Conservation (phyloP, 2,888 invertebrate species). For the Diplazon laetatorius region DNA sequence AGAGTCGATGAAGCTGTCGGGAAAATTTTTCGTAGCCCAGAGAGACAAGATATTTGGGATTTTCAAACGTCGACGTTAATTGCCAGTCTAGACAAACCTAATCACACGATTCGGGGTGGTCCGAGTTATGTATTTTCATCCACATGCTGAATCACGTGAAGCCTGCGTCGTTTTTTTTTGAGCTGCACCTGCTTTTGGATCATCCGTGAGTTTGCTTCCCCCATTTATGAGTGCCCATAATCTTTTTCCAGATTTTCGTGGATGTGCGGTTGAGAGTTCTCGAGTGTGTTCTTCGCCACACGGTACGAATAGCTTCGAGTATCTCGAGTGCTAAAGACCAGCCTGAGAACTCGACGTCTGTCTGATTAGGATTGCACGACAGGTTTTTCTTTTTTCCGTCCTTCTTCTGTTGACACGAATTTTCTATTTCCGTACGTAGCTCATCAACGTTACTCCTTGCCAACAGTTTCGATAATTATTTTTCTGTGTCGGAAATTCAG, state of each 20-base stretch:
- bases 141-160: slow-evolving; percentile 2
- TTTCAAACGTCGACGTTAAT: slow-evolving; percentile 34
- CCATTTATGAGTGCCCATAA: slow-evolving; percentile 7
- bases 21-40: slow-evolving; percentile 8
- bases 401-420: not conserved
- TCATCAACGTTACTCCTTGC: not conserved
- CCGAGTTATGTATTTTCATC: slow-evolving; percentile 34
- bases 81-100: slow-evolving; percentile 52
- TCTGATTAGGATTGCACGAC: slow-evolving; percentile 25
- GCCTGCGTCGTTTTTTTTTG: not conserved
- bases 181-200: slow-evolving; percentile 49
- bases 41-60: slow-evolving; percentile 5
- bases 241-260: slow-evolving; percentile 41
- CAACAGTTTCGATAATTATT: not conserved
- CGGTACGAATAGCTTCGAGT: slow-evolving; percentile 27
- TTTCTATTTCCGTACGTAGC: not conserved
- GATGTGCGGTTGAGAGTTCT: slow-evolving; percentile 33
- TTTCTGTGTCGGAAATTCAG: too few relatives aligned
- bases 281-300: slow-evolving; percentile 19
- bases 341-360: slow-evolving; percentile 17
- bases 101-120: slow-evolving; percentile 45
- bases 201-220: slow-evolving; percentile 16
- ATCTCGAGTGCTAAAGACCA: slow-evolving; percentile 42
- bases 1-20: slow-evolving; percentile 11
- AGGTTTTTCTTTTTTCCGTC: slow-evolving; percentile 23